These are phyloP conservation scores for Eumaeus atala DNA, from an alignment of 1,140 invertebrate species.

Conservation along the genomic window DNA sequence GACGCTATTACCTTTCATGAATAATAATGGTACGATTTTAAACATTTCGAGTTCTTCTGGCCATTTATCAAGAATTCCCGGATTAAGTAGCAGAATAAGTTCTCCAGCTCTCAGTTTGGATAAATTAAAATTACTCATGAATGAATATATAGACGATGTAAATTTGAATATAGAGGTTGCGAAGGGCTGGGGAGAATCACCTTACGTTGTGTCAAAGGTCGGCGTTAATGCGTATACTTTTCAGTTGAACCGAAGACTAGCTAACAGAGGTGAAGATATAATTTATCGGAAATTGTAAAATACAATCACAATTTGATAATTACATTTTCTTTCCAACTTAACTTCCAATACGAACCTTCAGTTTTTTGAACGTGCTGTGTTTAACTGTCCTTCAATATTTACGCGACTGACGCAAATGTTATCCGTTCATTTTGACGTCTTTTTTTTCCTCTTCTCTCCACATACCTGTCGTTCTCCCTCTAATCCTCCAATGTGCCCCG, in stretches of 20 bases:
- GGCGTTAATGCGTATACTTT: slow-evolving; percentile 75
- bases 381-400: too few relatives aligned
- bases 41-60: slow-evolving; percentile 84
- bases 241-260: slow-evolving; percentile 41
- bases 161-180: slow-evolving; percentile 37
- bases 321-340: too few relatives aligned
- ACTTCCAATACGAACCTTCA: too few relatives aligned
- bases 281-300: slow-evolving; percentile 26
- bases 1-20: slow-evolving; percentile 80
- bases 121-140: slow-evolving; percentile 76
- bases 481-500: too few relatives aligned
- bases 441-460: too few relatives aligned
- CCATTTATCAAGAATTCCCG: slow-evolving; percentile 75
- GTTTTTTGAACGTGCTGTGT: too few relatives aligned
- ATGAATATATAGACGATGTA: slow-evolving; percentile 77
- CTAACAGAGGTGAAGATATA: slow-evolving; percentile 53
- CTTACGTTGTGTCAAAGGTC: slow-evolving; percentile 81
- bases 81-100: slow-evolving; percentile 72
- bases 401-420: too few relatives aligned
- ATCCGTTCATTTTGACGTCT: too few relatives aligned
- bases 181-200: slow-evolving; percentile 74
- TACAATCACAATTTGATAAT: slow-evolving; percentile 37
- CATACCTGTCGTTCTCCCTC: too few relatives aligned
- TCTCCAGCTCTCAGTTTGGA: slow-evolving; percentile 72
- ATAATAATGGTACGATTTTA: slow-evolving; percentile 80